Conservation (phyloP, 2,113 vertebrate genomes). For the Phodopus roborovskii region DNA sequence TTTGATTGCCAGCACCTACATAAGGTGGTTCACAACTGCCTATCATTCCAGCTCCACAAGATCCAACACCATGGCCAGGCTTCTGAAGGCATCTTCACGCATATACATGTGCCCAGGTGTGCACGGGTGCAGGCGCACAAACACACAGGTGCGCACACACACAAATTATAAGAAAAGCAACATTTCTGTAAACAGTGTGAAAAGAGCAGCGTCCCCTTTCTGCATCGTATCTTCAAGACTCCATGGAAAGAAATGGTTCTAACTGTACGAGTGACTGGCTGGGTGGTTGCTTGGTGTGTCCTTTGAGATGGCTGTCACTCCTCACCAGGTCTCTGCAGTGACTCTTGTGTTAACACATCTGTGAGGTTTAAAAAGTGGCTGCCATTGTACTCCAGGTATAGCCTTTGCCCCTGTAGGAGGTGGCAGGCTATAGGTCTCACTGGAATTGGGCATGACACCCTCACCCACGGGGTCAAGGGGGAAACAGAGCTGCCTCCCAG, state of each 20-base stretch:
- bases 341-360: rapidly evolving
- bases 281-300: rapidly evolving
- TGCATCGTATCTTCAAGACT: not conserved
- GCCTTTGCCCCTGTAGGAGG: not conserved
- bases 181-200: not conserved
- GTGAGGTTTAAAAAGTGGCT: rapidly evolving
- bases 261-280: rapidly evolving
- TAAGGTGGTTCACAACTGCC: not conserved
- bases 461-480: rapidly evolving
- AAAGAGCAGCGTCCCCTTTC: no score
- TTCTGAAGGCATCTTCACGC: not conserved
- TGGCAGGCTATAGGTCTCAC: not conserved
- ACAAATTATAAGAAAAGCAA: not conserved
- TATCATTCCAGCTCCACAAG: not conserved
- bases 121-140: not conserved
- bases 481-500: not conserved
- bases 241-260: no score
- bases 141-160: no score
- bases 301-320: not conserved
- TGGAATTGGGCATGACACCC: no score
- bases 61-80: not conserved
- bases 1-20: not conserved
- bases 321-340: rapidly evolving
- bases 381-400: rapidly evolving
- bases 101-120: not conserved